Evolutionary conservation across 2,888 invertebrate genomes (phyloP), one percentile per base, ranked within the genome.

Genomic region (Nomada flava): DNA sequence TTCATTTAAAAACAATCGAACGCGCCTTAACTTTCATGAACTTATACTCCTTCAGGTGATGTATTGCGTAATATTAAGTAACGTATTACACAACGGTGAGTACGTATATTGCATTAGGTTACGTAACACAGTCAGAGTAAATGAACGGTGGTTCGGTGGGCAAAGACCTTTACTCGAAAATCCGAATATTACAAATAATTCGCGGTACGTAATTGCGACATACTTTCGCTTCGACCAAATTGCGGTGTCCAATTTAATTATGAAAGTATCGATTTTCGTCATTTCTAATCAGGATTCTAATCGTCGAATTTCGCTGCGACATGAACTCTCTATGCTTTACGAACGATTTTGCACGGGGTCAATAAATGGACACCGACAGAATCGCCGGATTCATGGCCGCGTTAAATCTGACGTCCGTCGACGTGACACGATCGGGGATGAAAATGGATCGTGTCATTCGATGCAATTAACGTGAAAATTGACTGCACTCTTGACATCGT

Each of bases 381-480:
- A 44, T 72, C 52, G 13, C 4, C n/a, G 9, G 59, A 64, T 74
- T 68, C 73, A 23, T 7, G 78, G 26, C 36, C 59, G 15, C 18
- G 44, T 73, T 65, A 50, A 65, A 62, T 69, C 53, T 9, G 55
- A 80, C 57, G 62, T 60, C 57, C 55, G 68, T 13, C 55, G 73
- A 36, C 63, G 65, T 52, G 55, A 68, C 44, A 23, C 42, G 72
- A 68, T 73, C 80, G 69, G 53, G 69, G 29, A 62, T 63, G 53
- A 69, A 78, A 74, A 78, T 74, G 26, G 60, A 78, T 53, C 47
- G 53, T n/a, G n/a, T 5, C 53, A 18, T 4, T 26, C 23, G 36
- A 53, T 53, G 36, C 23, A 65, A 71, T 71, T 76, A 69, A 36
- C 23, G 11, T 10, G 76, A 42, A 64, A 60, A 75, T 69, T 76